Base-by-base conservation (phyloP, 2,888 invertebrate genomes). In the Elgonia sp. region DNA sequence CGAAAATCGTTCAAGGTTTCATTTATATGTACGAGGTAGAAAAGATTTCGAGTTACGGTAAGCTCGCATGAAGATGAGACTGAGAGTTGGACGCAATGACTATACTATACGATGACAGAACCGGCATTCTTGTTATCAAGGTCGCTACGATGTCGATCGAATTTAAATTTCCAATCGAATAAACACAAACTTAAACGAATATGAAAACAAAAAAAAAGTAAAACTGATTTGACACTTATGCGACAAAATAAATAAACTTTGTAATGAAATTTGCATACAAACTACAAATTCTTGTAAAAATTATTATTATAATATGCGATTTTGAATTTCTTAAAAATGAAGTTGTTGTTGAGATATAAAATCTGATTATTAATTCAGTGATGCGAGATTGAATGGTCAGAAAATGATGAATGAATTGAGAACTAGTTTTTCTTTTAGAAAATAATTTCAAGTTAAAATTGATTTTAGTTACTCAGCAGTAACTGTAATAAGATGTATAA, bases 401-500 rank as follows among this genome's bases (percentile, higher is more conserved):
- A n/a, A n/a, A n/a, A n/a, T n/a, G n/a, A n/a, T n/a, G n/a, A n/a
- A n/a, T n/a, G n/a, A n/a, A n/a, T n/a, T n/a, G n/a, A n/a, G n/a
- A n/a, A n/a, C n/a, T n/a, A n/a, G n/a, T 18, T 75, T 21, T 62
- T 50, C 29, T 37, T 14, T 16, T 29, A 42, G 14, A n/a, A 14
- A 18, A 75, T 62, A 62, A 62, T 50, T 77, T 53, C 39, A 55
- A 69, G 21, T 77, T 53, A 21, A 16, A 79, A 79, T 79, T 79
- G 57, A 67, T 67, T 53, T 55, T 50, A 40, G 55, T 77, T 57
- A 20, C 46, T 60, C 60, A 39, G 40, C 42, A 40, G 57, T 57
- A n/a, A n/a, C 42, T 21, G 65, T 46, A 79, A 79, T 79, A 79
- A 79, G 60, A 69, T 79, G 69, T 79, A 46, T 69, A 79, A 79